A percentile compares a stretch with the other conserved stretches of the same genome.
Conservation (phyloP, 2,888 invertebrate species). For the Autographa gamma region DNA sequence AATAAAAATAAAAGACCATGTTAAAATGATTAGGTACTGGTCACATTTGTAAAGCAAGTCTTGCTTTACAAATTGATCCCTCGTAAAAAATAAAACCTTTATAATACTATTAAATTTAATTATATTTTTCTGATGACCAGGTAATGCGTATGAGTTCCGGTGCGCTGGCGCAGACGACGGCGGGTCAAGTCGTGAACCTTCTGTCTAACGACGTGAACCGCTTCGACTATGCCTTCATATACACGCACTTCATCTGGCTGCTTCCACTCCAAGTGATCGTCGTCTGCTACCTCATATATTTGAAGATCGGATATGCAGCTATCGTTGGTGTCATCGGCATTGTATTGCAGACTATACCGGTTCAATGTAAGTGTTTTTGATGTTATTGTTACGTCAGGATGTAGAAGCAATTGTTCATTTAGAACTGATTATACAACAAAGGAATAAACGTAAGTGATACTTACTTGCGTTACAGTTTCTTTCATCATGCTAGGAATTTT, state of each 20-base stretch:
- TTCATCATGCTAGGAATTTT: neutral
- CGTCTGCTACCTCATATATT: slow-evolving; percentile 94
- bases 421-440: slow-evolving; percentile 22
- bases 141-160: slow-evolving; percentile 92
- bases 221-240: slow-evolving; percentile 95
- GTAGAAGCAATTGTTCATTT: slow-evolving; percentile 22
- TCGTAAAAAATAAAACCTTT: neutral
- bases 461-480: slow-evolving; percentile 16
- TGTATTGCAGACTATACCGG: slow-evolving; percentile 93
- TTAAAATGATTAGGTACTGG: too few species aligned
- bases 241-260: slow-evolving; percentile 96
- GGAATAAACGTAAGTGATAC: slow-evolving; percentile 8
- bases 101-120: neutral
- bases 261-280: slow-evolving; percentile 91
- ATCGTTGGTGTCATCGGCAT: slow-evolving; percentile 94
- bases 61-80: too few species aligned
- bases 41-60: too few species aligned
- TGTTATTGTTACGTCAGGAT: slow-evolving; percentile 34
- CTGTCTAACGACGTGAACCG: slow-evolving; percentile 98
- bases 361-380: slow-evolving; percentile 91
- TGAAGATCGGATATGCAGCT: slow-evolving; percentile 92
- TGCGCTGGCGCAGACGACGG: slow-evolving; percentile 95
- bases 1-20: too few species aligned
- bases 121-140: slow-evolving; percentile 60
- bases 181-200: slow-evolving; percentile 97